Evolutionary conservation across 2,888 invertebrate genomes (phyloP), one percentile per base, ranked within the genome.

Genomic region (Caenorhabditis parvicauda): DNA sequence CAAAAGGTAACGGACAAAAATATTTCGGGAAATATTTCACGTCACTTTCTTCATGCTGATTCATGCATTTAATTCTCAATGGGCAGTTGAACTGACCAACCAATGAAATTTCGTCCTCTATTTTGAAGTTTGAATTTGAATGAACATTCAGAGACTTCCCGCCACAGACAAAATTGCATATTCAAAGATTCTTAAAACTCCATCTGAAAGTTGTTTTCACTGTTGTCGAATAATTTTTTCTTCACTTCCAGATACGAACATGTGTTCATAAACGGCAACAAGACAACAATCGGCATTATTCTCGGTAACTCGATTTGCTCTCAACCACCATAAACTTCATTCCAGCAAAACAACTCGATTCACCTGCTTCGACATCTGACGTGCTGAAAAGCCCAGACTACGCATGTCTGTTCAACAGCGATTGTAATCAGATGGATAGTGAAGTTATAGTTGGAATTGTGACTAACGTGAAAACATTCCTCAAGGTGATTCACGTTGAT

Each of bases 391-490:
- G 58, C 35, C 37, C 49, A 7, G 59, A 64, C 41, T 73, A 69
- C 43, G 60, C 67, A 12, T 73, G 72, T 43, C 53, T 73, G 1
- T 73, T 73, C 51, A 67, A 73, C 35, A 61, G 59, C 35, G 67
- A 65, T 21, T 77, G 75, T 46, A 57, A 60, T 37, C 63, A 64
- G 39, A 64, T 77, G 52, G 68, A 70, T 42, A 57, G 61, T 19
- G 75, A 77, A 48, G 61, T 67, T 39, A 61, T 77, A 12, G 67
- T 68, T n/a, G 74, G 68, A 51, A 72, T 72, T 38, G 75, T 72
- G 27, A 68, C 62, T 46, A 76, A 61, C 46, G 68, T 70, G 38
- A 71, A 69, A 46, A 71, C 64, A 44, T 77, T 76, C 51, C 57
- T 74, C n/a, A 71, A 67, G 65, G 76, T 75, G 14, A 22, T n/a